These are phyloP conservation scores for Pelagia noctiluca DNA, from an alignment of 30 jellyfish, hydroid and myxozoan genomes.

Conservation along the genomic window DNA sequence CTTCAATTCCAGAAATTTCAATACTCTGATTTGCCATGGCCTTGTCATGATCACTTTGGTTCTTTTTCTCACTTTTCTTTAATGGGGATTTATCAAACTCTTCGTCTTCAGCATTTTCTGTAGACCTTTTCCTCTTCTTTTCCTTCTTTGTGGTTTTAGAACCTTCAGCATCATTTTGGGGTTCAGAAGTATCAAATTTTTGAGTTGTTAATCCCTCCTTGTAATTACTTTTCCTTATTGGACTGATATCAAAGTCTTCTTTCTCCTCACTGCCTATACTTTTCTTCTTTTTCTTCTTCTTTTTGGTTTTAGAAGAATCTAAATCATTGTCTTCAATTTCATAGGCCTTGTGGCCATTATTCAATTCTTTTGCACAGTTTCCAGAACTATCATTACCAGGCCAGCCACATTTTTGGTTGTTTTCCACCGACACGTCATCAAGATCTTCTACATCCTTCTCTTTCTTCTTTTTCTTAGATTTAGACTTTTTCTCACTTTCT, in stretches of 20 bases:
- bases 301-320: background rate
- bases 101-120: no score
- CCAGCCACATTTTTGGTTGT: background rate
- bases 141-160: no score
- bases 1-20: no score
- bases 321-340: background rate
- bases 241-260: constrained; percentile 1
- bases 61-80: no score
- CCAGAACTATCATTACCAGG: constrained; percentile 1
- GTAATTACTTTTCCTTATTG: no score
- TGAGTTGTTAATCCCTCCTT: no score
- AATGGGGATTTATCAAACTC: no score
- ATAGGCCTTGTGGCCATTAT: background rate
- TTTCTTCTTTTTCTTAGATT: background rate
- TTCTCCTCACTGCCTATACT: background rate
- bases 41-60: no score
- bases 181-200: no score
- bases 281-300: constrained; percentile 15
- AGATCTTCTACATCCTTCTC: background rate
- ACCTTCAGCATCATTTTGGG: no score
- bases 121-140: no score
- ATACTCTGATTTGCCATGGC: no score
- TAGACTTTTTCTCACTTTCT: background rate
- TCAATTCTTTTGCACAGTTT: background rate
- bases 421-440: background rate